Evolutionary conservation across 2,113 vertebrate genomes (phyloP), one percentile per base, ranked within the genome.

Genomic region (Cygnus buccinator): DNA sequence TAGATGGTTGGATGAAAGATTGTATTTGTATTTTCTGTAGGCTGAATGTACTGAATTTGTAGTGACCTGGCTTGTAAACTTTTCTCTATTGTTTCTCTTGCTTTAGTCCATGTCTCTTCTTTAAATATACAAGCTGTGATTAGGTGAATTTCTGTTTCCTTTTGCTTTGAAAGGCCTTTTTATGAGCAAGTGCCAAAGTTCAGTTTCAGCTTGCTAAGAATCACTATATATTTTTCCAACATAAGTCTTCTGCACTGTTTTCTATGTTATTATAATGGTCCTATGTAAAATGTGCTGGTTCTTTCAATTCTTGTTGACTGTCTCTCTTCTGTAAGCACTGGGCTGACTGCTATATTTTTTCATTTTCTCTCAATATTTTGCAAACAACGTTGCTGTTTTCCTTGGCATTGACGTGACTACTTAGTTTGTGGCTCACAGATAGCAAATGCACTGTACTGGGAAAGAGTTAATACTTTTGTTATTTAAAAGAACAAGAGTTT

Each of bases 141-240:
- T 43, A 93, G 92, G 84, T 78, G 94, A 89, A 71, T 92, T 96
- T 74, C 89, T 13, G 2, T 81, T 94, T 83, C 73, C 48, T 62
- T 86, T 93, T 94, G 91, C 96, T 97, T 88, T 76, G 84, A 95
- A 97, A 97, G 89, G 94, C 95, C 97, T 96, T 95, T 96, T 84
- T 79, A 95, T 96, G 95, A 97, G 92, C 93, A 93, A 97, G 98
- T 98, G 98, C 98, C 98, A 98, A 98, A 97, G 97, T 97, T 95
- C 91, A 89, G 87, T 92, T 97, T 92, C 95, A 96, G 97, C 97
- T 97, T 95, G 87, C 97, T 90, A 86, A 94, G 82, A 91, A 91
- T 78, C 10, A 86, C 94, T 74, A 82, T 78, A 39, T 22, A 84
- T 94, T 95, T 95, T 85, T 89, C 76, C 95, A 91, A 33, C 80